These are phyloP conservation scores for Stenotaenia linearis DNA, from an alignment of 2,888 invertebrate species.

Conservation along the genomic window DNA sequence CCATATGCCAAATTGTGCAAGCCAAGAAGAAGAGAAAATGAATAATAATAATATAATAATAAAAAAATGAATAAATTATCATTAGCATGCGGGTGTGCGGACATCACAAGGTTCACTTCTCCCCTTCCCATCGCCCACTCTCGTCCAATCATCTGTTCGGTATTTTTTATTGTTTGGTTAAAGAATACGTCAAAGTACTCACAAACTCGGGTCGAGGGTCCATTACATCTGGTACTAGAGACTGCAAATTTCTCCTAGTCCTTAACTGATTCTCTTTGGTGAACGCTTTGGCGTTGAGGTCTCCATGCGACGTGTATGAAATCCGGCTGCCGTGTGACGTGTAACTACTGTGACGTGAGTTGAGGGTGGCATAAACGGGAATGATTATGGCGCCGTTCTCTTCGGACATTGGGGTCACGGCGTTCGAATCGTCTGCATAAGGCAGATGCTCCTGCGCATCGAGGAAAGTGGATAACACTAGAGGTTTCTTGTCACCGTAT, in stretches of 20 bases:
- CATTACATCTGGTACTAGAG: slow-evolving; percentile 45
- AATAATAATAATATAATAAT: neutral
- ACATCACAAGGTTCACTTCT: slow-evolving; percentile 26
- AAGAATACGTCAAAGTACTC: slow-evolving; percentile 31
- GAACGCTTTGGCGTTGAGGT: slow-evolving; percentile 69
- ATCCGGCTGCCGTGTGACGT: slow-evolving; percentile 89
- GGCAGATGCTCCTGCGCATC: slow-evolving; percentile 77
- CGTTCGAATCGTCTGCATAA: slow-evolving; percentile 94
- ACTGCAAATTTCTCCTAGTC: slow-evolving; percentile 44
- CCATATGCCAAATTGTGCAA: neutral
- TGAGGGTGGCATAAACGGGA: slow-evolving; percentile 81
- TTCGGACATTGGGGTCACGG: slow-evolving; percentile 96
- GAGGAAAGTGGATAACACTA: slow-evolving; percentile 88
- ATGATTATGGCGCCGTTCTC: slow-evolving; percentile 93
- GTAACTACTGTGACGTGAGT: slow-evolving; percentile 85
- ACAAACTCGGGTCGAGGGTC: slow-evolving; percentile 41
- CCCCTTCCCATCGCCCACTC: slow-evolving; percentile 14
- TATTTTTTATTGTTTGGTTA: neutral
- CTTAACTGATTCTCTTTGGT: slow-evolving; percentile 82
- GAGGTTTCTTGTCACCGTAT: slow-evolving; percentile 78
- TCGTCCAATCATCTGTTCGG: neutral
- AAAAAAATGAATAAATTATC: neutral
- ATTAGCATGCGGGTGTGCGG: slow-evolving; percentile 24
- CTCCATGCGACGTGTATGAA: slow-evolving; percentile 91
- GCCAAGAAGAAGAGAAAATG: neutral